Base-by-base conservation (phyloP, 2,113 vertebrate species). In the Nasalis larvatus region DNA sequence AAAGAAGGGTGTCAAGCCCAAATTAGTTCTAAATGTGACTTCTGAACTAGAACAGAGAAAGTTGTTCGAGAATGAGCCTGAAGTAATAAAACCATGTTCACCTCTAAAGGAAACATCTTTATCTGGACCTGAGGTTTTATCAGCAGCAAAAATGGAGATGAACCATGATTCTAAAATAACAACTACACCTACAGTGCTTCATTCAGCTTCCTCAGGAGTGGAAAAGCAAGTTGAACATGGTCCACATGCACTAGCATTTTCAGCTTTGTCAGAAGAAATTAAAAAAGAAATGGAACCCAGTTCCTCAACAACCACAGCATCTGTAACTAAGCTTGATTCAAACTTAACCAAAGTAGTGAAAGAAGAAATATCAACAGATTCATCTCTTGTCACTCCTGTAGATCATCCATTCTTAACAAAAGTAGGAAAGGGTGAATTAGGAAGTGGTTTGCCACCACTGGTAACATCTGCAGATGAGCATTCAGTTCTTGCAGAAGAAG, bases 1-100 rank as follows among this genome's bases (percentile, higher is more conserved):
- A 97, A 83, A 97, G 85, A 92, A 95, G 94, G 90, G 63, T 93
- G 92, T 96, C 54, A 96, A 86, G 80, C 42, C 78, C 87, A 58
- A 30, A 94, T 91, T 95, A 97, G 76, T 90, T 94, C 87, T 95
- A 93, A 81, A 42, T 94, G 78, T 78, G 95, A 83, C 97, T 95
- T 96, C 96, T 97, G 91, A 96, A 90, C 95, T 45, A 69, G 97
- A 95, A 56, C 94, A 80, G 52, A 96, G 60, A 42, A 35, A 81
- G 47, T 52, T 80, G 84, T 87, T 96, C 56, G 58, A 93, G 87
- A 91, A 83, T 17, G 82, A 97, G 78, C 77, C 86, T 20, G 68
- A 96, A 95, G 95, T 74, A 71, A 68, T 84, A 94, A 95, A 94
- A 47, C 68, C 68, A 58, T 45, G 13, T 76, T 96, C 85, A 80